Percentiles rank a stretch among this genome's conserved stretches.
These are phyloP conservation scores for Pheosia tremula DNA, from an alignment of 2,888 invertebrate genomes.

Conservation along the genomic window DNA sequence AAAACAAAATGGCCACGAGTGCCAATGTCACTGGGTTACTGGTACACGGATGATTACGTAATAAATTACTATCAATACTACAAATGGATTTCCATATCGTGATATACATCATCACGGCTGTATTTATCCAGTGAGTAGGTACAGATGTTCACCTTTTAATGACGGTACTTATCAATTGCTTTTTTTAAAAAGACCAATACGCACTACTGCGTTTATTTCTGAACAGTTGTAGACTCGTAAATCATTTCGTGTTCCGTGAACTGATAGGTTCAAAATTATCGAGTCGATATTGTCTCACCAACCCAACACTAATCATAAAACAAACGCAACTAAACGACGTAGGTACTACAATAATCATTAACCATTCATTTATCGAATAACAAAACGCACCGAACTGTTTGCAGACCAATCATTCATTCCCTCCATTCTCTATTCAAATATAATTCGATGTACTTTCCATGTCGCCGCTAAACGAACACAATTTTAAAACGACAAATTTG, in stretches of 20 bases:
- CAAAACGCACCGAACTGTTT: constrained; percentile 4
- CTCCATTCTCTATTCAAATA: constrained; percentile 8
- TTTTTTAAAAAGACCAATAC: not conserved
- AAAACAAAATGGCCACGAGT: constrained; percentile 19
- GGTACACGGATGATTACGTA: constrained; percentile 18
- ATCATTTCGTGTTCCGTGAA: not conserved
- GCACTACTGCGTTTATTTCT: no score
- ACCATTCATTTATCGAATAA: constrained; percentile 1
- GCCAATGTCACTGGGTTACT: constrained; percentile 33
- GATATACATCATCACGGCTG: not conserved
- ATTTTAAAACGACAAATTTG: constrained; percentile 40
- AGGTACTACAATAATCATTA: not conserved
- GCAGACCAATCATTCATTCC: not conserved
- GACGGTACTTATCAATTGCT: no score
- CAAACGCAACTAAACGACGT: not conserved
- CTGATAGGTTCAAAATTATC: not conserved
- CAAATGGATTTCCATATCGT: not conserved
- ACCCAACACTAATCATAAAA: not conserved
- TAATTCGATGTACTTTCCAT: constrained; percentile 27
- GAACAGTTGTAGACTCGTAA: no score
- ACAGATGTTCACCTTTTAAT: no score
- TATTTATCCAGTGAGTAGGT: no score
- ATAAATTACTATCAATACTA: constrained; percentile 3
- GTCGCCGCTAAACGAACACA: constrained; percentile 25
- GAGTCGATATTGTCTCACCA: not conserved